Conservation (phyloP, 2,113 vertebrate species). For the Ceyx melanurus region DNA sequence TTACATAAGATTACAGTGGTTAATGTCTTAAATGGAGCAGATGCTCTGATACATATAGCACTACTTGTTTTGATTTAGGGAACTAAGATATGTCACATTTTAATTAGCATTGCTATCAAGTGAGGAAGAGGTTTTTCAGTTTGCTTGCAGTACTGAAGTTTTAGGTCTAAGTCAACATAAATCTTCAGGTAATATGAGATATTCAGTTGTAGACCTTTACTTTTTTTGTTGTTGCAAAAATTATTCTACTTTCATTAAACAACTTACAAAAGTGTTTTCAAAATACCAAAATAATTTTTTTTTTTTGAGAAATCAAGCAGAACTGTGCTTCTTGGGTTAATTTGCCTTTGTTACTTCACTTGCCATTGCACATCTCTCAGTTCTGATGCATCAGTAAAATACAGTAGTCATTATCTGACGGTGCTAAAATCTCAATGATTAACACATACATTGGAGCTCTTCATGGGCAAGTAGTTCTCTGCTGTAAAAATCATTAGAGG, state of each 20-base stretch:
- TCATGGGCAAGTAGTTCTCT: neutral
- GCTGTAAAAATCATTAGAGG: slow-evolving; percentile 4
- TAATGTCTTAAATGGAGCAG: neutral
- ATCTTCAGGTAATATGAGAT: neutral
- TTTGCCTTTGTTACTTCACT: neutral
- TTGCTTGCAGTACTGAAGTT: neutral
- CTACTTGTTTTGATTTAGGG: neutral
- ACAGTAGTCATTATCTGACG: neutral
- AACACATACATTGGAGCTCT: neutral
- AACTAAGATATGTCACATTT: neutral
- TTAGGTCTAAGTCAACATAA: neutral
- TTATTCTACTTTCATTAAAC: neutral
- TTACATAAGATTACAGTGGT: neutral
- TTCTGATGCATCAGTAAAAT: neutral
- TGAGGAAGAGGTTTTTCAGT: neutral
- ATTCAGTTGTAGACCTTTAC: neutral
- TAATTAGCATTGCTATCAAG: neutral
- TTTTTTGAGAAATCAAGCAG: neutral
- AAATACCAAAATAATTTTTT: neutral
- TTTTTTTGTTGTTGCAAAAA: neutral
- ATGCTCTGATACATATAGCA: neutral
- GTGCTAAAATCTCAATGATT: neutral
- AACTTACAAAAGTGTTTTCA: neutral
- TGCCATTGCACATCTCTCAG: neutral
- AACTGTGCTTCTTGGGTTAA: neutral